Base-by-base conservation (phyloP, 30 jellyfish, hydroid and myxozoan genomes). In the Sanderia malayensis region DNA sequence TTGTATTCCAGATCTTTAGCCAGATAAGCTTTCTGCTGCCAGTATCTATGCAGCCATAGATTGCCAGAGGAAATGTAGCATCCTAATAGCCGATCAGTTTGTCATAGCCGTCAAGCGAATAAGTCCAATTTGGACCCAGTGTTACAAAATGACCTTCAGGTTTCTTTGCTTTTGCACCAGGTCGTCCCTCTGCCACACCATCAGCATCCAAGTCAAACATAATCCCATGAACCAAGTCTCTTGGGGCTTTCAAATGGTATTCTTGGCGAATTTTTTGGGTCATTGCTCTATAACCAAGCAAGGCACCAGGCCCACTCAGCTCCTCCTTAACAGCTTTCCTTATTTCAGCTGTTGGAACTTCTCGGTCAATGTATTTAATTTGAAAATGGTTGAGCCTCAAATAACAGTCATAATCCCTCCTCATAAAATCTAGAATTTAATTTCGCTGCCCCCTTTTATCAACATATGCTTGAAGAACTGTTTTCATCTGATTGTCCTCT, bases 221-320 rank as follows among this genome's bases (percentile, higher is more conserved):
- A 1, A 80, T 23, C 13, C 73, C 79, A 57, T 80, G 70, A 3
- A 67, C 76, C 21, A 46, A 19, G 58, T 65, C 92, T 0, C 79
- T 30, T 44, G 84, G 92, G 45, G 47, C 60, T 34, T 68, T 68
- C 0, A 80, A 27, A 44, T 68, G 31, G 46, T 79, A 68, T 23
- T 30, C 37, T 32, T 67, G 91, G 19, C 91, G 64, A 15, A 64
- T 30, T 53, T 79, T 79, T 32, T 30, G 64, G 13, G 62, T 29
- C 91, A 79, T 45, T 79, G 91, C 91, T 17, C 91, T 44, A 44
- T 79, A 64, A 44, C 91, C 91, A 0, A 64, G 67, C 18, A 65
- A 55, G 18, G 61, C 71, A n/a, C 91, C 91, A 8, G 91, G 91
- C 27, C 91, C 91, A 25, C 66, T 31, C 22, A 79, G 74, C 68